Evolutionary conservation across 2,113 vertebrate species (phyloP), one percentile per base, ranked within the genome.

Genomic region (Hemibagrus wyckioides): DNA sequence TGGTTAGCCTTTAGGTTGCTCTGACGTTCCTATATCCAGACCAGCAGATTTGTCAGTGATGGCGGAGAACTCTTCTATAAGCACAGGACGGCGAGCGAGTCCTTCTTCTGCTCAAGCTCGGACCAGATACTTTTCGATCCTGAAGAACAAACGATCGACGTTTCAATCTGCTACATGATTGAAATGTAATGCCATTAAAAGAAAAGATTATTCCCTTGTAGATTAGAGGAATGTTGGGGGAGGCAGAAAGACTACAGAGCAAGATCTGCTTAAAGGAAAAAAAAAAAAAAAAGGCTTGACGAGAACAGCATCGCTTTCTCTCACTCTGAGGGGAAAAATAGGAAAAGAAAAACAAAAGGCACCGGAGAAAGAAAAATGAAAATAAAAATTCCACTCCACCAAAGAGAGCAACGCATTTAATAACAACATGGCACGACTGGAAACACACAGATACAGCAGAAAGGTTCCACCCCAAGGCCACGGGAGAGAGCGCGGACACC

Each of bases 391-490:
- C 52, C 1, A 61, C 48, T 59, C n/a, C 50, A 71, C 17, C 25
- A 33, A 75, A 0, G n/a, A 82, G 28, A 61, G 39, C 54, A 50
- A 73, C 76, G 25, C 48, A 80, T 71, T 48, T 73, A 33, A 71
- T 77, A 82, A 86, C 15, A 82, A 86, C 15, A 67, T 82, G 83
- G 50, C 69, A 52, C 1, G 8, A 83, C 39, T 54, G 39, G 28
- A 83, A 79, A 59, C 30, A 39, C 69, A 61, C 59, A 8, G 52
- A 63, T 75, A 75, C 69, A 89, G 82, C 79, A 82, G 71, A 73
- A 87, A 36, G 50, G 23, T 39, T 80, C 56, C 57, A 63, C 50
- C n/a, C n/a, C 52, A 39, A 84, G 48, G 80, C 41, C 39, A 83
- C 59, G 8, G n/a, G 30, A 25, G 33, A 25, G 33, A 71, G 85